Conservation (phyloP, 2,113 vertebrate genomes). For the Rhinogobius similis region DNA sequence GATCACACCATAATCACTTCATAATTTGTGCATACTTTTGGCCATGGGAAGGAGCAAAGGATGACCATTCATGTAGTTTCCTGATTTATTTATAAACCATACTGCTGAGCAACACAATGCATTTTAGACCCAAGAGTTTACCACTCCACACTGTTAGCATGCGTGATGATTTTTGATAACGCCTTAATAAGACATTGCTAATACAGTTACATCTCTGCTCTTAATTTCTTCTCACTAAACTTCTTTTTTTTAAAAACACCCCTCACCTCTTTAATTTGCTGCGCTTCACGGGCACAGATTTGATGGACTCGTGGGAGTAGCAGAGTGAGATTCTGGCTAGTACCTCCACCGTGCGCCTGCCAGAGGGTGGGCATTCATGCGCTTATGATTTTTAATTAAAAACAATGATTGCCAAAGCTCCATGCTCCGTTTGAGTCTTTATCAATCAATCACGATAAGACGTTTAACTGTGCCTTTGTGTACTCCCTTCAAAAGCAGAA, state of each 20-base stretch:
- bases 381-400: conserved; percentile 68
- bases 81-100: neutral
- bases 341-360: conserved; percentile 16
- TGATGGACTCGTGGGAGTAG: conserved; percentile 3
- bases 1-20: no score
- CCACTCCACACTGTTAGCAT: neutral
- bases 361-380: conserved; percentile 47
- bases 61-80: neutral
- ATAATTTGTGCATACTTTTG: no score
- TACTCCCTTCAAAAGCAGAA: conserved; percentile 22
- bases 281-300: neutral
- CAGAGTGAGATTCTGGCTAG: neutral
- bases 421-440: conserved; percentile 42
- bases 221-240: neutral
- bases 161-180: neutral
- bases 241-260: neutral
- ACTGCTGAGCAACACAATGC: neutral
- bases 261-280: conserved; percentile 7
- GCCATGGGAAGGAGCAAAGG: no score
- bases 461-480: conserved; percentile 31
- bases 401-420: conserved; percentile 47
- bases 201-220: neutral
- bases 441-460: conserved; percentile 56
- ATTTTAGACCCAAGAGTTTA: neutral
- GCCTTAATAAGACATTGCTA: no score